Conservation (phyloP, 2,113 vertebrate species). For the Epinephelus cyanopodus region DNA sequence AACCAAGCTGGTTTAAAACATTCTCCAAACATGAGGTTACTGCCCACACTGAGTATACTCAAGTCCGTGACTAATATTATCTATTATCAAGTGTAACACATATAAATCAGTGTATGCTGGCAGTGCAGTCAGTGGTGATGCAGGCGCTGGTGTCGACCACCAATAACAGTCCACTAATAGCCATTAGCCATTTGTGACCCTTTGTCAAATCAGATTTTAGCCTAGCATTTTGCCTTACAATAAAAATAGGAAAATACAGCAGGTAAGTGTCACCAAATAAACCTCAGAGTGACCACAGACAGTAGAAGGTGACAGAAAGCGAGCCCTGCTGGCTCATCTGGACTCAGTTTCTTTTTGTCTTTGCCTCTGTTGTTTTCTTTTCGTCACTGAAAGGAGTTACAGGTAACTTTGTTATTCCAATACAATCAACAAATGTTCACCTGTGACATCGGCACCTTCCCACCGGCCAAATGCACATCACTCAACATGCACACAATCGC, state of each 20-base stretch:
- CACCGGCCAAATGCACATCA: too few relatives aligned
- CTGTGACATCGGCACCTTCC: too few relatives aligned
- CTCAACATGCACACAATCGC: too few relatives aligned
- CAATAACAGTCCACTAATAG: background rate
- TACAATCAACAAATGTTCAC: too few relatives aligned
- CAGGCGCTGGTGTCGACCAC: background rate
- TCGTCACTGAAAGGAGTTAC: too few relatives aligned
- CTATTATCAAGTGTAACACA: background rate
- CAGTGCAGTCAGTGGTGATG: background rate
- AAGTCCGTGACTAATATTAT: background rate
- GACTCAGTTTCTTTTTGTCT: background rate
- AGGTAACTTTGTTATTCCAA: too few relatives aligned
- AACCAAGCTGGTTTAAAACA: background rate
- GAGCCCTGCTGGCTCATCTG: too few relatives aligned
- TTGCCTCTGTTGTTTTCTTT: background rate
- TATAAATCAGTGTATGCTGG: background rate
- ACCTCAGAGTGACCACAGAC: background rate
- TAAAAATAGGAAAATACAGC: background rate
- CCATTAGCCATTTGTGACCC: background rate
- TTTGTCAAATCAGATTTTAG: background rate
- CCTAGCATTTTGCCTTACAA: background rate
- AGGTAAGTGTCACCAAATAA: background rate
- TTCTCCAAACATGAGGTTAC: background rate
- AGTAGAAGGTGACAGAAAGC: background rate
- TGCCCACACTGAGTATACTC: background rate